These are phyloP conservation scores for Papilio elwesi DNA, from an alignment of 2,888 invertebrate genomes.

Conservation along the genomic window DNA sequence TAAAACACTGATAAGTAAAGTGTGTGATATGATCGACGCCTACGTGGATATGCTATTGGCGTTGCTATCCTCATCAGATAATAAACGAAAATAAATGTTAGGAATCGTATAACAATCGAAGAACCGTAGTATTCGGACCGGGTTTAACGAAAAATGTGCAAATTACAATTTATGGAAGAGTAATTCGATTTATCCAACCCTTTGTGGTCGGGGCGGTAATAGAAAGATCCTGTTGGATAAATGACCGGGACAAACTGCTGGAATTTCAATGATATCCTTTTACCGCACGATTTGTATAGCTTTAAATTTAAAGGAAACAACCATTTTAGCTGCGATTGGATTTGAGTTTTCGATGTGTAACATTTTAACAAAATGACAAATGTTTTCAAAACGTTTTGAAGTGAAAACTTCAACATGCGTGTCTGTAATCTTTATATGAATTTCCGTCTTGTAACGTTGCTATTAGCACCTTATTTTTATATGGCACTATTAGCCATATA, in stretches of 20 bases:
- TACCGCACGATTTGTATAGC: conserved; percentile 39
- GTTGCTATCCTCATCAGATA: not conserved
- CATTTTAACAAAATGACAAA: not conserved
- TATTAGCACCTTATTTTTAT: no score
- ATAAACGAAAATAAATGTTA: conserved; percentile 9
- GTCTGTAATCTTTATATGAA: no score
- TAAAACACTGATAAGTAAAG: not conserved
- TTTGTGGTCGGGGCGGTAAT: conserved; percentile 69
- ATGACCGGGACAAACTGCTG: conserved; percentile 66
- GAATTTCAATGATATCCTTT: conserved; percentile 64
- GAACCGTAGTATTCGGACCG: conserved; percentile 43
- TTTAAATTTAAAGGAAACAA: conserved; percentile 34
- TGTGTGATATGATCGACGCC: not conserved
- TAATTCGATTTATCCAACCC: conserved; percentile 82
- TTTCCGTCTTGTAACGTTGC: no score
- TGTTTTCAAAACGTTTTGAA: not conserved
- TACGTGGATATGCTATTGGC: not conserved
- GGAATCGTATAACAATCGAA: not conserved
- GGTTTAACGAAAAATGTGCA: conserved; percentile 80
- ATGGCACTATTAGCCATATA: no score
- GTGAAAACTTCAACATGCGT: no score
- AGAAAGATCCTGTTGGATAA: conserved; percentile 65
- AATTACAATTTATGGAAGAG: conserved; percentile 82
- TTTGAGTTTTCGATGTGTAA: conserved; percentile 2
- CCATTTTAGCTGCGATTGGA: not conserved